Conservation (phyloP, 2,797 vertebrate species). For the Leontopithecus rosalia region DNA sequence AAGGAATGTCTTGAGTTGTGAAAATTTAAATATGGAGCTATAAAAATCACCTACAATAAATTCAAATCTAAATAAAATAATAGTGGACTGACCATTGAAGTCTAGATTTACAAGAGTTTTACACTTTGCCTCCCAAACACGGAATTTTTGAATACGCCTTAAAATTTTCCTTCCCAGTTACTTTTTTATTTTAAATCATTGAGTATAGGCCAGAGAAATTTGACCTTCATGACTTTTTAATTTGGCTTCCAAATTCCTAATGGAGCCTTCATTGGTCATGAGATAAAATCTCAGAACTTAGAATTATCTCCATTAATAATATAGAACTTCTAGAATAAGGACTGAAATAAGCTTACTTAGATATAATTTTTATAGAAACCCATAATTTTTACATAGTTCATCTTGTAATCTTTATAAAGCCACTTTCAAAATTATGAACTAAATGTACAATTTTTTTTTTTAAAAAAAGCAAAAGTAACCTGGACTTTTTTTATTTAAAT, state of each 20-base stretch:
- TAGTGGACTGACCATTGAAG: neutral
- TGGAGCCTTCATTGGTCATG: neutral
- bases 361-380: neutral
- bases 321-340: neutral
- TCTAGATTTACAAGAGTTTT: neutral
- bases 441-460: neutral
- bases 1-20: neutral
- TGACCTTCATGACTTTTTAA: neutral
- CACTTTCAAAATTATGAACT: neutral
- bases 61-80: neutral
- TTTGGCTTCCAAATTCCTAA: neutral
- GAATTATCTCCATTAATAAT: neutral
- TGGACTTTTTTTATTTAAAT: neutral
- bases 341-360: neutral
- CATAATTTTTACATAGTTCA: neutral
- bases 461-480: neutral
- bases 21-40: neutral
- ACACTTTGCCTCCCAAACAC: neutral
- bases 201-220: neutral
- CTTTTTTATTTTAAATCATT: neutral
- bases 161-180: neutral
- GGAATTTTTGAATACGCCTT: neutral
- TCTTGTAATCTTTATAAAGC: neutral
- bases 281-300: neutral
- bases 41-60: neutral